Evolutionary conservation across 2,797 vertebrate genomes (phyloP).

Genomic region (Eulemur albifrons): DNA sequence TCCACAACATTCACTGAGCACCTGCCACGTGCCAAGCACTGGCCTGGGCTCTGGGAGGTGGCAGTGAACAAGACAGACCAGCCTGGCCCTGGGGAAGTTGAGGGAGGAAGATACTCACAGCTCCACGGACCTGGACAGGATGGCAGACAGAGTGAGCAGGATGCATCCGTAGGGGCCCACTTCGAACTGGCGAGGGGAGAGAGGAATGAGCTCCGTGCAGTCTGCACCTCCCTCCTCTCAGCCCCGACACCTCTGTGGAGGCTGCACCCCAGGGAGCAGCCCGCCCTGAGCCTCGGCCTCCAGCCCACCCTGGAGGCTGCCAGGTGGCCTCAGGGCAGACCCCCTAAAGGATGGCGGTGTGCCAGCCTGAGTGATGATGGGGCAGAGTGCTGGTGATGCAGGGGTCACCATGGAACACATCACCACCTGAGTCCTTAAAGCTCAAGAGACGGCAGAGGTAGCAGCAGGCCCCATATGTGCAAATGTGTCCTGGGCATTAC

Average conservation of each 20-base stretch:
- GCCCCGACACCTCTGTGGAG: too few species aligned
- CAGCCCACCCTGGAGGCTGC: background rate
- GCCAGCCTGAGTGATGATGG: background rate
- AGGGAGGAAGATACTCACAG: conserved; percentile 85
- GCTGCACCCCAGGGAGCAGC: background rate
- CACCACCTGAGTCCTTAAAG: background rate
- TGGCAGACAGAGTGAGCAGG: conserved; percentile 91
- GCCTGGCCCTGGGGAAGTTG: fast-evolving
- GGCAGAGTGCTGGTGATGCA: background rate
- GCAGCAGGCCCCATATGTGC: background rate
- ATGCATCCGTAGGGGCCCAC: conserved; percentile 90
- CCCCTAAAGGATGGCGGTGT: background rate
- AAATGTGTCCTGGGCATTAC: fast-evolving
- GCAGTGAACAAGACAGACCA: background rate
- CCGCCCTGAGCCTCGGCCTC: background rate
- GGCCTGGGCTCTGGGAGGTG: background rate
- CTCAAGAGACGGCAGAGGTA: background rate
- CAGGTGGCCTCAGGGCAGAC: background rate
- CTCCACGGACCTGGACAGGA: conserved; percentile 92
- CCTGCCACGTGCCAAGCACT: background rate
- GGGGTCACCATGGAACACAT: fast-evolving
- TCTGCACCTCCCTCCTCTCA: background rate
- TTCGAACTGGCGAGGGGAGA: conserved; percentile 89
- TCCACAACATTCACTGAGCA: background rate
- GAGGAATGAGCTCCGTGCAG: background rate